phyloP scores from a whole-genome alignment of 2,113 vertebrate species.

The Rafetus swinhoei region DNA sequence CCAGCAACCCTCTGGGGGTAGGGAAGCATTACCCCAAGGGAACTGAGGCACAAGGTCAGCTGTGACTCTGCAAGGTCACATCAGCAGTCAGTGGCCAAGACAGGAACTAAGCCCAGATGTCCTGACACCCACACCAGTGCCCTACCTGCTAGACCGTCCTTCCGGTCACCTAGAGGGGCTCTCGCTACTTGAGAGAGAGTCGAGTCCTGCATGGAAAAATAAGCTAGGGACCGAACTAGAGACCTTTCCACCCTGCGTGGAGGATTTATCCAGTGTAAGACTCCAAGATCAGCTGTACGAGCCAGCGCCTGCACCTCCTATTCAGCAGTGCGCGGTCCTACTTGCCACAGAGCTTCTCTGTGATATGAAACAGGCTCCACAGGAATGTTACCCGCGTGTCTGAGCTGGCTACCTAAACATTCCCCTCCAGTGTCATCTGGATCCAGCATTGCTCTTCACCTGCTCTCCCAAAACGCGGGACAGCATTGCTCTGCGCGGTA shows the following conservation, averaged over 20 bases:
- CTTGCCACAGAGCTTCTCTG: neutral
- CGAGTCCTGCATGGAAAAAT: fast-evolving
- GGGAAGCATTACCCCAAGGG: neutral
- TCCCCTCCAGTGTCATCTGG: neutral
- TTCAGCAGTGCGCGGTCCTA: fast-evolving
- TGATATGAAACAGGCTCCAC: neutral
- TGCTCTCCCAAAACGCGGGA: neutral
- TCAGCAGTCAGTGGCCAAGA: neutral
- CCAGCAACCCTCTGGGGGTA: fast-evolving
- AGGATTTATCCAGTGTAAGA: fast-evolving
- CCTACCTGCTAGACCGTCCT: neutral
- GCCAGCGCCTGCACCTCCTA: neutral
- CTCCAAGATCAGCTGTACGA: fast-evolving
- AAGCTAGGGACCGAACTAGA: neutral
- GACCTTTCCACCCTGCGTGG: fast-evolving
- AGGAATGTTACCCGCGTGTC: neutral
- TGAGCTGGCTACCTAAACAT: neutral
- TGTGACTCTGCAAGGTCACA: neutral
- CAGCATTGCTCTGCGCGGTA: neutral
- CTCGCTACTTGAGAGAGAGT: neutral
- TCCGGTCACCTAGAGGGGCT: neutral
- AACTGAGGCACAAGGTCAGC: neutral
- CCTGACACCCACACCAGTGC: neutral
- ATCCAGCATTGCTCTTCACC: neutral
- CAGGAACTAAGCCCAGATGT: neutral